Conservation (phyloP, 2,888 invertebrate genomes). For the Agrotis ipsilon region DNA sequence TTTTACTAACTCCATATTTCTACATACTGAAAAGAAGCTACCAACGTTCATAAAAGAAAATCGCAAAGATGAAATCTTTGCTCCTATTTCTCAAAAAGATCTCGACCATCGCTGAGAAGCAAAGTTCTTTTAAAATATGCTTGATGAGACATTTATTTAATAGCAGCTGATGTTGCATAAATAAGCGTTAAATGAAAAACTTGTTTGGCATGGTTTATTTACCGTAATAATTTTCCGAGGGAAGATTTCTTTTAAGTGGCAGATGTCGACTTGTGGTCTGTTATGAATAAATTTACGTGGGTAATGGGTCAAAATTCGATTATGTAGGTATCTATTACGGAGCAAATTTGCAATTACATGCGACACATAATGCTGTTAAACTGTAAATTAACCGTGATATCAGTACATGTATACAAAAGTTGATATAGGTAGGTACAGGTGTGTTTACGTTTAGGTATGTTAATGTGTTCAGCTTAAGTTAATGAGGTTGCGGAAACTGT, state of each 20-base stretch:
- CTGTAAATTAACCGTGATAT: conserved; percentile 55
- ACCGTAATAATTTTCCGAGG: conserved; percentile 44
- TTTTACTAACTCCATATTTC: conserved; percentile 22
- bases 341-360: conserved; percentile 63
- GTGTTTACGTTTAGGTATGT: conserved; percentile 51
- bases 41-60: conserved; percentile 29
- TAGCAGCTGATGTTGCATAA: conserved; percentile 52
- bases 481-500: conserved; percentile 59
- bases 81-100: conserved; percentile 29
- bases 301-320: conserved; percentile 72
- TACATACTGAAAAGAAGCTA: conserved; percentile 13
- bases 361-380: conserved; percentile 53
- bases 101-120: conserved; percentile 16
- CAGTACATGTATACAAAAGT: conserved; percentile 5
- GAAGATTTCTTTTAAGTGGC: conserved; percentile 39
- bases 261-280: conserved; percentile 41
- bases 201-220: conserved; percentile 48
- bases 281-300: conserved; percentile 72
- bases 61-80: conserved; percentile 34
- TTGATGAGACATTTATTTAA: conserved; percentile 59
- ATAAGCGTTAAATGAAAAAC: conserved; percentile 43
- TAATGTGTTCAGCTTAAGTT: conserved; percentile 60
- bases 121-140: conserved; percentile 45
- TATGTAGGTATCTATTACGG: conserved; percentile 67
- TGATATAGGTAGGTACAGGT: conserved; percentile 1